These are phyloP conservation scores for Bemisia tabaci DNA, from an alignment of 1,140 invertebrate species.

Conservation along the genomic window DNA sequence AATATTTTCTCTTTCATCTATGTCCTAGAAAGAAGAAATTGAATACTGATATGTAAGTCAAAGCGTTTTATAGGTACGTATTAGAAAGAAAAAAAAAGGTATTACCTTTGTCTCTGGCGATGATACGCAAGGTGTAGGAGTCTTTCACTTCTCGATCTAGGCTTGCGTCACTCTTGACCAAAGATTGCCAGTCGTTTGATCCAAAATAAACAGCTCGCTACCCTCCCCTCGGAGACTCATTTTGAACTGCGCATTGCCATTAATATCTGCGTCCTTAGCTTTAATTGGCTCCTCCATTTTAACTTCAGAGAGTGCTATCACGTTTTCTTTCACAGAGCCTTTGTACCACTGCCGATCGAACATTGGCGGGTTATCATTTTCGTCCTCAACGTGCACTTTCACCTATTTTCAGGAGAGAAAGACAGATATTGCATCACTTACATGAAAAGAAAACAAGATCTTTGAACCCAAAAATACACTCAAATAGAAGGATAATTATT, in stretches of 20 bases:
- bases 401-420: too few relatives aligned
- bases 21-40: too few relatives aligned
- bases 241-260: slow-evolving; percentile 56
- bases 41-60: too few relatives aligned
- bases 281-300: slow-evolving; percentile 47
- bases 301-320: slow-evolving; percentile 52
- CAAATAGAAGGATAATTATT: too few relatives aligned
- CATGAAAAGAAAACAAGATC: too few relatives aligned
- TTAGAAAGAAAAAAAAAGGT: slow-evolving; percentile 1
- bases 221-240: slow-evolving; percentile 60
- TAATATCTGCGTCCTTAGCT: slow-evolving; percentile 64
- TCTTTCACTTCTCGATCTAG: slow-evolving; percentile 61
- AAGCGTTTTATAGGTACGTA: too few relatives aligned
- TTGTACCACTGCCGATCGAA: slow-evolving; percentile 59
- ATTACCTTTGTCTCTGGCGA: slow-evolving; percentile 51
- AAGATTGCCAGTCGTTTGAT: slow-evolving; percentile 50
- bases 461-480: too few relatives aligned
- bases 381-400: slow-evolving; percentile 55
- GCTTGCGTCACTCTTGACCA: slow-evolving; percentile 35
- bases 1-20: too few relatives aligned
- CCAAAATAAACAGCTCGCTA: slow-evolving; percentile 58
- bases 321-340: slow-evolving; percentile 67
- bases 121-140: slow-evolving; percentile 50
- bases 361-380: slow-evolving; percentile 79
- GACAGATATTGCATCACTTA: too few relatives aligned